Conservation (phyloP, 92 coral and sea anemone species). For the Phenganax marumi region DNA sequence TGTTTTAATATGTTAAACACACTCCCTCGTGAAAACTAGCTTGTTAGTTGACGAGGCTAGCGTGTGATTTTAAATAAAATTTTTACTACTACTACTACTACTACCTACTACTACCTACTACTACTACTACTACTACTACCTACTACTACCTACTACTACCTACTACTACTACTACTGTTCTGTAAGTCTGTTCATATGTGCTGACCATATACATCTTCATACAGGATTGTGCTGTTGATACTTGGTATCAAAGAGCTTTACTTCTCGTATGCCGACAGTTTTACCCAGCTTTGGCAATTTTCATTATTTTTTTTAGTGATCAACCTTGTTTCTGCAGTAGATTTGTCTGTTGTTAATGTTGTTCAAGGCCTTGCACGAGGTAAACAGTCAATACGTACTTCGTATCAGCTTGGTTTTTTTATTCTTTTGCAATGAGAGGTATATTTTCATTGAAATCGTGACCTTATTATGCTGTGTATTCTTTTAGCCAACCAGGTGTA, state of each 20-base stretch:
- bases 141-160: too few relatives aligned
- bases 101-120: too few relatives aligned
- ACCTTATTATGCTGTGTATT: neutral
- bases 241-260: too few relatives aligned
- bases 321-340: slow-evolving; percentile 75
- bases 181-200: neutral
- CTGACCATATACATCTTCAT: neutral
- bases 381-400: slow-evolving; percentile 21
- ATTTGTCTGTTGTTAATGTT: slow-evolving; percentile 64
- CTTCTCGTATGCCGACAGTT: neutral
- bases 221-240: neutral
- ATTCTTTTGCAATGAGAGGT: neutral
- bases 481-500: slow-evolving; percentile 53
- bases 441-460: neutral
- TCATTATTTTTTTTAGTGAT: slow-evolving; percentile 69
- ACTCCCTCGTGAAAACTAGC: too few relatives aligned
- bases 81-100: too few relatives aligned
- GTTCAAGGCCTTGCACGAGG: slow-evolving; percentile 87
- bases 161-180: too few relatives aligned
- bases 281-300: neutral
- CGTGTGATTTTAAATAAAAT: too few relatives aligned
- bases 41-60: too few relatives aligned
- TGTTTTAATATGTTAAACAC: too few relatives aligned
- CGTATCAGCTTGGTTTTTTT: neutral
- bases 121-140: too few relatives aligned